Conservation (phyloP, 2,113 vertebrate genomes). For the Shinisaurus crocodilurus region DNA sequence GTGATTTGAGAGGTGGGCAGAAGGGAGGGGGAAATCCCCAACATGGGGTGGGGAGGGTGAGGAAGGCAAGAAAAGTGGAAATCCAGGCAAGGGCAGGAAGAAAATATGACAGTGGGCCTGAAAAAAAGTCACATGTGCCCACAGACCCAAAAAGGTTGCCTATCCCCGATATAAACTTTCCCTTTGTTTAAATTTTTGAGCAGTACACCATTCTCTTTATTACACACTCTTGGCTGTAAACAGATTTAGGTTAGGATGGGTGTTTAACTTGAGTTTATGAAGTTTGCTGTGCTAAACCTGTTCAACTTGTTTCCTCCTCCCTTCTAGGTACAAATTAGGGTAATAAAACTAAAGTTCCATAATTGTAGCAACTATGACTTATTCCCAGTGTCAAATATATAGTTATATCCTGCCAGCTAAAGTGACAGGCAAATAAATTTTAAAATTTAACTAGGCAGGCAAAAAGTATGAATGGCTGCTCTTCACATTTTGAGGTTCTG, state of each 20-base stretch:
- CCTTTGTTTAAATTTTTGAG: background rate
- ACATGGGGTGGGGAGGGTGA: too few relatives aligned
- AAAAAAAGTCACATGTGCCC: too few relatives aligned
- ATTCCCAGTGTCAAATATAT: background rate
- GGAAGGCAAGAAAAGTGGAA: too few relatives aligned
- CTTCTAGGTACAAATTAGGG: background rate
- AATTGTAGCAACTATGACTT: background rate
- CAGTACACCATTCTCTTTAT: background rate
- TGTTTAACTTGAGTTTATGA: background rate
- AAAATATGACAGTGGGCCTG: too few relatives aligned
- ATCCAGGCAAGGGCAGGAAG: too few relatives aligned
- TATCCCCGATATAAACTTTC: background rate
- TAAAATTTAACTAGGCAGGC: background rate
- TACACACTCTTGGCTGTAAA: background rate
- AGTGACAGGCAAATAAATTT: background rate
- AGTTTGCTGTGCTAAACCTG: background rate
- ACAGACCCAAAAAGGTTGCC: too few relatives aligned
- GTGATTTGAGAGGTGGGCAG: too few relatives aligned
- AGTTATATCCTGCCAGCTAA: background rate
- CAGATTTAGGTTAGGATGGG: background rate
- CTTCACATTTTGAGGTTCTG: background rate
- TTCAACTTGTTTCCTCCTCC: background rate
- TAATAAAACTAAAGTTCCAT: background rate
- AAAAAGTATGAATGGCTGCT: background rate
- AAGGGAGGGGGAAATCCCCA: too few relatives aligned